Conservation (phyloP, 2,888 invertebrate species). For the Syrista parreyssii region DNA sequence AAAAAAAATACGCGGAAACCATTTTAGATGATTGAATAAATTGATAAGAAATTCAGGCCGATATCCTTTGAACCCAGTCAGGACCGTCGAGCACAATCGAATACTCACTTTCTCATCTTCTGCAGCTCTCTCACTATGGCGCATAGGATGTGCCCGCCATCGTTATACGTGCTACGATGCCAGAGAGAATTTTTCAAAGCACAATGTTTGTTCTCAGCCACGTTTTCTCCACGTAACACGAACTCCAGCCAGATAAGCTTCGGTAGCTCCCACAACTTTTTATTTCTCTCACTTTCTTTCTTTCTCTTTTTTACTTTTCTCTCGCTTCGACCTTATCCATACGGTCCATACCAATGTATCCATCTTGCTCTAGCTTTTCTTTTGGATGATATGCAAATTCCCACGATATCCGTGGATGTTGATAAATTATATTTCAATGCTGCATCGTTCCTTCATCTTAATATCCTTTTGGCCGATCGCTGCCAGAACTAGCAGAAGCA, state of each 20-base stretch:
- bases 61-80: background rate
- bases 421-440: constrained; percentile 33
- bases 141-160: background rate
- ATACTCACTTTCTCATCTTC: background rate
- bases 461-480: background rate
- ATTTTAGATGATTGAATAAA: constrained; percentile 7
- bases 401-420: constrained; percentile 28
- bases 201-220: constrained; percentile 3
- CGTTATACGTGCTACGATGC: background rate
- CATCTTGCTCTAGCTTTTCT: constrained; percentile 2
- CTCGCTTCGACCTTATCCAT: background rate
- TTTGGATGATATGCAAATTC: constrained; percentile 29
- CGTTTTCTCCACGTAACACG: constrained; percentile 13
- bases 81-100: background rate
- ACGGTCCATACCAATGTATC: background rate
- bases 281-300: constrained; percentile 8
- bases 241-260: constrained; percentile 24
- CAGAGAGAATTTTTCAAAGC: background rate
- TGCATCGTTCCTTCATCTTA: background rate
- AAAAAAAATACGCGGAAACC: constrained; percentile 16
- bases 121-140: no score
- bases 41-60: background rate
- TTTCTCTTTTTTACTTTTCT: no score
- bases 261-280: constrained; percentile 24
- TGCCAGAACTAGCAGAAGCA: no score